These are phyloP conservation scores for Acrocyrtus sp. DNA, from an alignment of 2,888 invertebrate genomes.

Conservation along the genomic window DNA sequence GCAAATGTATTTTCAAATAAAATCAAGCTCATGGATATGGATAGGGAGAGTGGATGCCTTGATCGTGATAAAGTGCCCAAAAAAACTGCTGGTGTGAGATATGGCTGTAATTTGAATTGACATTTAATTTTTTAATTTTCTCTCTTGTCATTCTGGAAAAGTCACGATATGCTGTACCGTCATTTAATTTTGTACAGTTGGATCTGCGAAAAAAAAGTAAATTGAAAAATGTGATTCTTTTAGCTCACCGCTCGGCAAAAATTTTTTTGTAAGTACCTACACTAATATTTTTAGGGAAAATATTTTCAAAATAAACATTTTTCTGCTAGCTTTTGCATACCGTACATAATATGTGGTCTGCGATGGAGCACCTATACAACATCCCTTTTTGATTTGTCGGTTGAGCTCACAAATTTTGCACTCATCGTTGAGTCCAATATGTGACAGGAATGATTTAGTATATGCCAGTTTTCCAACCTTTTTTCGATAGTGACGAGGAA, in stretches of 20 bases:
- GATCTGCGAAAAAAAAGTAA: no score
- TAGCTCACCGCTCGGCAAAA: no score
- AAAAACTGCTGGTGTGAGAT: no score
- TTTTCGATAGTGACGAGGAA: neutral
- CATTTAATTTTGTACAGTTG: no score
- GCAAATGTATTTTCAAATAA: no score
- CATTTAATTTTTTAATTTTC: slow-evolving; percentile 23
- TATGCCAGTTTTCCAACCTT: neutral
- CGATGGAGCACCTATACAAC: no score
- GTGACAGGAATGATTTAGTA: slow-evolving; percentile 30
- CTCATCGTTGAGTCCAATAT: slow-evolving; percentile 21
- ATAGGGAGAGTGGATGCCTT: no score
- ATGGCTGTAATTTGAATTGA: slow-evolving; percentile 18
- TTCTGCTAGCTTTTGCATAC: neutral
- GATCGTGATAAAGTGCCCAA: no score
- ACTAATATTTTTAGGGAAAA: neutral
- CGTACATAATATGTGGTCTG: neutral
- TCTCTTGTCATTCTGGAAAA: no score
- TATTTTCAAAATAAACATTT: neutral
- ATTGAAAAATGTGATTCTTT: no score
- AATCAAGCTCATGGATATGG: no score
- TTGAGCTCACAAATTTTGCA: slow-evolving; percentile 33
- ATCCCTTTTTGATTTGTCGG: slow-evolving; percentile 11
- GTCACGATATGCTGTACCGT: no score
- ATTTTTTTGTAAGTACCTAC: neutral